Evolutionary conservation across 2,888 invertebrate species (phyloP).

Genomic region (Quadriops clusia): DNA sequence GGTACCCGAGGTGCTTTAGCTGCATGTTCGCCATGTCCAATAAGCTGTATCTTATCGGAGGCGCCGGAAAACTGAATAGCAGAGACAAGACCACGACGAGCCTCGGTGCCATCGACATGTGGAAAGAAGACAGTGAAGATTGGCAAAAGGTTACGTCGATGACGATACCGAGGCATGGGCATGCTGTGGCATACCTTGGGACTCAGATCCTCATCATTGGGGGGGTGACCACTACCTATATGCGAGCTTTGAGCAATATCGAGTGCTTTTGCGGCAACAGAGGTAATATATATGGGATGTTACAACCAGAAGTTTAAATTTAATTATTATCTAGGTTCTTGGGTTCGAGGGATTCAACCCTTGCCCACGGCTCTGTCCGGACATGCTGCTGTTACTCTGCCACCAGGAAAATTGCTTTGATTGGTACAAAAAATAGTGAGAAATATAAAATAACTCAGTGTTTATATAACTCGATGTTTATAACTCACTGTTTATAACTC

Average conservation of each 20-base stretch:
- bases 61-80: conserved; percentile 46
- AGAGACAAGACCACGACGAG: conserved; percentile 46
- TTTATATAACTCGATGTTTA: too few species aligned
- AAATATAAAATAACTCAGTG: too few species aligned
- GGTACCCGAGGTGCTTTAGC: conserved; percentile 44
- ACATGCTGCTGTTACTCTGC: conserved; percentile 38
- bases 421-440: conserved; percentile 3
- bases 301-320: conserved; percentile 7
- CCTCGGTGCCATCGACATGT: conserved; percentile 46
- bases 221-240: conserved; percentile 52
- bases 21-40: conserved; percentile 45
- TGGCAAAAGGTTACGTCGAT: conserved; percentile 51
- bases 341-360: conserved; percentile 49
- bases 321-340: conserved; percentile 29
- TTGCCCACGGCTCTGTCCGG: conserved; percentile 55
- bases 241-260: conserved; percentile 51
- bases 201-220: conserved; percentile 53
- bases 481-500: too few species aligned
- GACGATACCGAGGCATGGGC: conserved; percentile 54
- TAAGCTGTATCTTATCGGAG: conserved; percentile 53
- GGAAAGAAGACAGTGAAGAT: conserved; percentile 42
- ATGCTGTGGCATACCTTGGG: conserved; percentile 51
- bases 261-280: conserved; percentile 55
- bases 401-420: conserved; percentile 30
- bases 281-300: conserved; percentile 21